phyloP scores from a whole-genome alignment of 2,113 vertebrate genomes.

The Paradoxurus hermaphroditus region DNA sequence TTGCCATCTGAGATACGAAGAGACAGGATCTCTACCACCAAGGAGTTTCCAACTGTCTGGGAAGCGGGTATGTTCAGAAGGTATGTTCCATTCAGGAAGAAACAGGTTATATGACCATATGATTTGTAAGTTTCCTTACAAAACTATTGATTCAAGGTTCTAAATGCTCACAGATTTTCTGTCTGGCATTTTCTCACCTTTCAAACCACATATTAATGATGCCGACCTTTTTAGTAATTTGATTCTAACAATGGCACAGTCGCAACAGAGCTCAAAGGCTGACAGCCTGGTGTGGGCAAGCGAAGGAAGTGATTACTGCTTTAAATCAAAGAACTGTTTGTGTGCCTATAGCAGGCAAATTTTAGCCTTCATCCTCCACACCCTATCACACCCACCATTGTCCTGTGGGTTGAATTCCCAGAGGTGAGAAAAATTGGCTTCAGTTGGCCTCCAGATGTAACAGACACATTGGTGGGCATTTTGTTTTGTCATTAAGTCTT shows the following conservation, averaged over 20 bases:
- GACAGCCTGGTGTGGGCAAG: slow-evolving; percentile 52
- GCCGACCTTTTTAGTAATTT: slow-evolving; percentile 83
- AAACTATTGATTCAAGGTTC: not conserved
- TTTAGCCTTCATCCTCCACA: not conserved
- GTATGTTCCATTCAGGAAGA: not conserved
- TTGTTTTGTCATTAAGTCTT: not conserved
- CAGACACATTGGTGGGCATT: fast-evolving
- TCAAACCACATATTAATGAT: slow-evolving; percentile 64
- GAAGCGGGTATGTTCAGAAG: not conserved
- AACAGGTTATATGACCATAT: not conserved
- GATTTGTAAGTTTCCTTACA: not conserved
- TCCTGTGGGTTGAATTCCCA: not conserved
- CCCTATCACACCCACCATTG: not conserved
- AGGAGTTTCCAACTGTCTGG: not conserved
- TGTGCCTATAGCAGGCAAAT: not conserved
- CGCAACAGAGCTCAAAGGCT: slow-evolving; percentile 61
- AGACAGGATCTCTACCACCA: not conserved
- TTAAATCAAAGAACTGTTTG: slow-evolving; percentile 50
- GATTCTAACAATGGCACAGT: slow-evolving; percentile 68
- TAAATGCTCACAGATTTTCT: slow-evolving; percentile 50
- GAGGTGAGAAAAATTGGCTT: not conserved
- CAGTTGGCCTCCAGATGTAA: fast-evolving
- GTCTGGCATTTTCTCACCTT: slow-evolving; percentile 71
- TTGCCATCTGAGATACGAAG: not conserved
- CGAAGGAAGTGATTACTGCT: slow-evolving; percentile 34